Base-by-base conservation (phyloP, 2,113 vertebrate species). In the Nesospiza acunhae region DNA sequence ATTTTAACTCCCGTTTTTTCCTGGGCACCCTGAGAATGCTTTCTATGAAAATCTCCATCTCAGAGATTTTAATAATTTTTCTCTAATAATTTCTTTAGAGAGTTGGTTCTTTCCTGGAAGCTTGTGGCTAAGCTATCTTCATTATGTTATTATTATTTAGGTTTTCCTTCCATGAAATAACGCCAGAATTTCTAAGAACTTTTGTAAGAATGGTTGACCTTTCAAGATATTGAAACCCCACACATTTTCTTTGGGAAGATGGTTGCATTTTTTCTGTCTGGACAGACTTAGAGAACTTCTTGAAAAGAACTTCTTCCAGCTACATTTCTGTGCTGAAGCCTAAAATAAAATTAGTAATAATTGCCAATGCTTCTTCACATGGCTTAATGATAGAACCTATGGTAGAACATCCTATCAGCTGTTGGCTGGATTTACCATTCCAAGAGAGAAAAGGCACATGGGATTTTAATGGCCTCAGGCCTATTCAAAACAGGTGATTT, bases 261-360 rank as follows among this genome's bases (percentile, higher is more conserved):
- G 35, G 28, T 62, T 85, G 16, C 33, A 46, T 79, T 88, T 81
- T 72, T 46, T 89, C 41, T 84, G 41, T 46, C 50, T 80, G 93
- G 70, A 85, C 59, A 84, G 55, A 37, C 49, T 75, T 52, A 75
- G 53, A 66, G 23, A 70, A 33, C 52, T 87, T 53, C 37, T 63
- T 77, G 53, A 20, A 75, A 69, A 87, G 3, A 92, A 46, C 37
- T 81, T 70, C 10, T 84, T 90, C 26, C 68, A 90, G 44, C 42
- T 90, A 52, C 33, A 56, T 84, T 83, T 77, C 35, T 88, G 33
- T 92, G 53, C 82, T 70, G 46, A 68, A 80, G n/a, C 56, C 70
- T 80, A 41, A 88, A 90, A 70, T 75, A 78, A 96, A 96, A 75
- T 77, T 17, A 30, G 22, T 88, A 78, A 62, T 94, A 91, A 80